Base-by-base conservation (phyloP, 2,888 invertebrate genomes). In the Artemia sinica region DNA sequence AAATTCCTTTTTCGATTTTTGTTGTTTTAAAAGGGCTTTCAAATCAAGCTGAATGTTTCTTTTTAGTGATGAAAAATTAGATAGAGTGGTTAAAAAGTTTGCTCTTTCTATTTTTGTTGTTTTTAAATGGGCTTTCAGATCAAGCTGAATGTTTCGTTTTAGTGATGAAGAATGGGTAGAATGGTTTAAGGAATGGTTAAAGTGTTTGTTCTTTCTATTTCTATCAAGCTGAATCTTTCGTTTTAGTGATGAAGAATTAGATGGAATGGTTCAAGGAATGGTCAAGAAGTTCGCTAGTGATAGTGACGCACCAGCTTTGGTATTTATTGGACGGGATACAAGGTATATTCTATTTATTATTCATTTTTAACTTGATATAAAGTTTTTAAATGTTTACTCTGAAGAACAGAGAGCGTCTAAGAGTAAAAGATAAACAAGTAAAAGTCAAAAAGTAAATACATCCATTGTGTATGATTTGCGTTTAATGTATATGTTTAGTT, bases 241-340 rank as follows among this genome's bases (percentile, higher is more conserved):
- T 74, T 79, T 68, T 72, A 85, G 84, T 74, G 87, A 41, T 41
- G 41, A 41, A 41, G 41, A 41, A 41, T 41, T 41, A 41, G 41
- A 41, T 41, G 41, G 41, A 6, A 41, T 41, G 41, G 41, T 41
- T 41, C 41, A 41, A 41, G 41, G 41, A 74, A 84, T 93, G 58
- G 85, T 89, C 66, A 82, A 84, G 70, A 79, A 85, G 69, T 84
- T 86, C 70, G 82, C 86, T 70, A 88, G 93, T 69, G 85, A 89
- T 75, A 84, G 87, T 79, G 80, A 83, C 65, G 81, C 84, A 49
- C 82, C 85, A 70, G 87, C 89, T 0, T 83, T 83, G 74, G 88
- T 95, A 3, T 86, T 85, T 75, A 83, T 91, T 72, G 95, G 91
- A 12, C 85, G 86, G 81, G 91, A 91, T 76, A 89, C 89, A 2